These are phyloP conservation scores for Drosophila elegans DNA, from an alignment of 1,140 invertebrate genomes.

Conservation along the genomic window DNA sequence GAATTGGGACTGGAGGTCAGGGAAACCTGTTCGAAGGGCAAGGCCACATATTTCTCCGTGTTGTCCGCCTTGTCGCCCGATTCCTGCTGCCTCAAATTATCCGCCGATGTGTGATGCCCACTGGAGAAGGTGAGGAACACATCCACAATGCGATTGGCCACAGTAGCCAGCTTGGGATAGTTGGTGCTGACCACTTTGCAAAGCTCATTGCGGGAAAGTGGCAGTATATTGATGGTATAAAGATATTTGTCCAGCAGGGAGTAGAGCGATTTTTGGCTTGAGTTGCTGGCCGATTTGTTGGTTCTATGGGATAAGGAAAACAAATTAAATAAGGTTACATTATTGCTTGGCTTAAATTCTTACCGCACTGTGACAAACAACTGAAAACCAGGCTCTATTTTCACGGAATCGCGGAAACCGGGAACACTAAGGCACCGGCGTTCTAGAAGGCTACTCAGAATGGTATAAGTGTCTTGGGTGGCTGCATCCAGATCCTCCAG, in stretches of 20 bases:
- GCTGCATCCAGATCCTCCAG: conserved; percentile 98
- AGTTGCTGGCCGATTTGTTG: conserved; percentile 84
- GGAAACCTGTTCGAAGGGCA: conserved; percentile 70
- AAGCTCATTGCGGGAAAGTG: conserved; percentile 91
- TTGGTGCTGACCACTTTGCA: conserved; percentile 88
- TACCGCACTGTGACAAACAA: conserved; percentile 96
- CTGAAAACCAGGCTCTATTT: conserved; percentile 93
- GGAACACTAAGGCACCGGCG: conserved; percentile 93
- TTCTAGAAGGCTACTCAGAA: conserved; percentile 94
- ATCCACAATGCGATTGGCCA: conserved; percentile 91
- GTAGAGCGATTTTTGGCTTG: conserved; percentile 87
- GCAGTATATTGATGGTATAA: conserved; percentile 92
- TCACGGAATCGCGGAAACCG: conserved; percentile 93
- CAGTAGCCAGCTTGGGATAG: conserved; percentile 91
- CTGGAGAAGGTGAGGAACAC: conserved; percentile 93
- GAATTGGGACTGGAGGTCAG: conserved; percentile 60
- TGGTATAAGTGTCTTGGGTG: conserved; percentile 95
- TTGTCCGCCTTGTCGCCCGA: conserved; percentile 70
- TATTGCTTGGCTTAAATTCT: not conserved
- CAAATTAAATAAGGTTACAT: not conserved
- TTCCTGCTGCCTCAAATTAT: conserved; percentile 85
- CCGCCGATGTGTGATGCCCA: conserved; percentile 86
- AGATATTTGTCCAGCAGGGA: conserved; percentile 93
- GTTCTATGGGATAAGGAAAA: conserved; percentile 53
- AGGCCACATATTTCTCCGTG: conserved; percentile 64